Evolutionary conservation across 2,797 vertebrate species (phyloP), one percentile per base, ranked within the genome.

Genomic region (Ctenopoma multispine): DNA sequence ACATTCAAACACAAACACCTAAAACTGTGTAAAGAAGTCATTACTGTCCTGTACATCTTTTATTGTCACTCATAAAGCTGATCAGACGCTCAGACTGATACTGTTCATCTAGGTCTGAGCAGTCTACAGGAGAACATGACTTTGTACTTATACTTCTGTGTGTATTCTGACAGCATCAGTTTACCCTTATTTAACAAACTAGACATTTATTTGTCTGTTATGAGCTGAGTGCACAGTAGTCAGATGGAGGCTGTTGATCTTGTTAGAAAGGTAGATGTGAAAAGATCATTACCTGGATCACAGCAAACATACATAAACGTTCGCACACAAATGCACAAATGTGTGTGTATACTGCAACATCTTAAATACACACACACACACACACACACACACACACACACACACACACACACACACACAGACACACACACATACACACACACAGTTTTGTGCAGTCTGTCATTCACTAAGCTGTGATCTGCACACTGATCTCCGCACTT

Each of bases 191-290:
- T 90, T 85, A 85, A 77, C 86, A 66, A 82, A 85, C 47, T 72
- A 65, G 88, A 67, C 82, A 89, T 91, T 93, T 92, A 91, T 91
- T 90, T 84, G 82, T 84, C 81, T 72, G 80, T 80, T 85, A 79
- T 75, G 80, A 81, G 61, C 77, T 40, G 59, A 83, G 79, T 83
- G 89, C 83, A 83, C 70, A 38, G 85, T 80, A 90, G 90, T 86
- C 93, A 94, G 93, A 92, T 93, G 92, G 91, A 88, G 77, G 77
- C 83, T 95, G 93, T 94, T 94, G 86, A 92, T 92, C 89, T 91
- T 90, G 89, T 91, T 89, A 89, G 75, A 81, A 88, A 88, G 81
- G 85, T 91, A 76, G 83, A 92, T 82, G 83, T 83, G 80, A 90
- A 89, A 87, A 81, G 82, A 80, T 88, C 86, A 92, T 93, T 93